Evolutionary conservation across 1,140 invertebrate genomes (phyloP).

Genomic region (Drosophila arawakana): DNA sequence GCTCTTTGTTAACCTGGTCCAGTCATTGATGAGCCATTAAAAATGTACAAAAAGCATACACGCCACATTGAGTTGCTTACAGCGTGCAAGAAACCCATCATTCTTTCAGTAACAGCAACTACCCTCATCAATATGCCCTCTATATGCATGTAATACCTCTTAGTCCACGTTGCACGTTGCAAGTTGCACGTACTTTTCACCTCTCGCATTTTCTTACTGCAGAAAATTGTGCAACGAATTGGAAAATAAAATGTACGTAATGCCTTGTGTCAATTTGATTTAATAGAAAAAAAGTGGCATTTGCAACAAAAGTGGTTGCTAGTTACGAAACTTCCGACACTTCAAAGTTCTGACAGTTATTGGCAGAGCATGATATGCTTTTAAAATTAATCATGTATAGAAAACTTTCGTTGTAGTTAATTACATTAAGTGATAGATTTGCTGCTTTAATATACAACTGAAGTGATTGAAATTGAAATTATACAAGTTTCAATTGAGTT

Average conservation of each 20-base stretch:
- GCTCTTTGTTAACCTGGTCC: neutral
- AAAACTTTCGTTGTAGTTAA: too few species aligned
- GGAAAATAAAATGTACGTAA: constrained; percentile 34
- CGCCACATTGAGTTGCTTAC: constrained; percentile 19
- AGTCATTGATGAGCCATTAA: constrained; percentile 36
- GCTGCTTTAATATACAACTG: too few species aligned
- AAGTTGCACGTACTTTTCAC: constrained; percentile 26
- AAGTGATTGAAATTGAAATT: too few species aligned
- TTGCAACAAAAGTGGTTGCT: constrained; percentile 20
- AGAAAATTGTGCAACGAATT: constrained; percentile 42
- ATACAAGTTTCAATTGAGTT: too few species aligned
- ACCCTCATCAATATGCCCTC: neutral
- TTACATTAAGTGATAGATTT: too few species aligned
- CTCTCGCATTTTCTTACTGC: constrained; percentile 22
- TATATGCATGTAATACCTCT: neutral
- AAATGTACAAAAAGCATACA: constrained; percentile 42
- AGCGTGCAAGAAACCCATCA: constrained; percentile 7
- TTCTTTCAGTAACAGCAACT: neutral
- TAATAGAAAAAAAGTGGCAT: constrained; percentile 72
- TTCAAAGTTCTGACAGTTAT: neutral
- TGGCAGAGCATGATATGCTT: too few species aligned
- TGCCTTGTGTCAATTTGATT: constrained; percentile 71
- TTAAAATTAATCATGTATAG: too few species aligned
- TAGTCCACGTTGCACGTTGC: neutral
- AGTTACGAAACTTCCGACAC: constrained; percentile 16